Evolutionary conservation across 2,888 invertebrate species (phyloP).

Genomic region (Trisateles emortualis): DNA sequence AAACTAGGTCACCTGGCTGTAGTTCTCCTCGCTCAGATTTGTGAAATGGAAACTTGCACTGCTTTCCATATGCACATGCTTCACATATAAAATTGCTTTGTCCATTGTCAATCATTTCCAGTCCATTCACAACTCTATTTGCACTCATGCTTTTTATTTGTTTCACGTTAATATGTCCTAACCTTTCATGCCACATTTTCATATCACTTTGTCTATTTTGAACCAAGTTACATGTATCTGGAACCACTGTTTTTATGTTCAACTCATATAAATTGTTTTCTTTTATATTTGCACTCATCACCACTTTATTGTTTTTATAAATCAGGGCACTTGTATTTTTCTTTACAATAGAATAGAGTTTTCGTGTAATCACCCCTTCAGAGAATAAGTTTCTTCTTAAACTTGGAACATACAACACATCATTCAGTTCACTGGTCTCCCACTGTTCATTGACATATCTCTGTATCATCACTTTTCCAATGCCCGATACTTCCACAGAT

Average conservation of each 20-base stretch:
- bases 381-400: conserved; percentile 20
- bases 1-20: conserved; percentile 17
- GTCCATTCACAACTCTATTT: conserved; percentile 14
- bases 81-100: conserved; percentile 31
- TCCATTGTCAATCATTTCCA: conserved; percentile 33
- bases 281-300: conserved; percentile 33
- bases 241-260: conserved; percentile 19
- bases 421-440: conserved; percentile 22
- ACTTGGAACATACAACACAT: conserved; percentile 48
- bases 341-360: background rate
- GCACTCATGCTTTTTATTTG: conserved; percentile 30
- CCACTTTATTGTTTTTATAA: background rate
- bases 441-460: conserved; percentile 44
- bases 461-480: conserved; percentile 40
- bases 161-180: conserved; percentile 34
- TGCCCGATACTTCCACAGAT: conserved; percentile 35
- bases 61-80: conserved; percentile 30
- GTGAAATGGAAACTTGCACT: conserved; percentile 15
- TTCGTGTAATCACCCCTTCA: background rate
- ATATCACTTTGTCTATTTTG: conserved; percentile 7
- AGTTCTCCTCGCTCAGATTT: conserved; percentile 17
- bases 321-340: background rate
- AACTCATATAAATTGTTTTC: conserved; percentile 50
- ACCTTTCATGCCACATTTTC: conserved; percentile 34
- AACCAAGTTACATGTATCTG: conserved; percentile 23